A percentile compares a stretch with the other conserved stretches of the same genome.
Evolutionary conservation across 2,113 vertebrate species (phyloP).

Genomic region (Sisor rabdophorus): DNA sequence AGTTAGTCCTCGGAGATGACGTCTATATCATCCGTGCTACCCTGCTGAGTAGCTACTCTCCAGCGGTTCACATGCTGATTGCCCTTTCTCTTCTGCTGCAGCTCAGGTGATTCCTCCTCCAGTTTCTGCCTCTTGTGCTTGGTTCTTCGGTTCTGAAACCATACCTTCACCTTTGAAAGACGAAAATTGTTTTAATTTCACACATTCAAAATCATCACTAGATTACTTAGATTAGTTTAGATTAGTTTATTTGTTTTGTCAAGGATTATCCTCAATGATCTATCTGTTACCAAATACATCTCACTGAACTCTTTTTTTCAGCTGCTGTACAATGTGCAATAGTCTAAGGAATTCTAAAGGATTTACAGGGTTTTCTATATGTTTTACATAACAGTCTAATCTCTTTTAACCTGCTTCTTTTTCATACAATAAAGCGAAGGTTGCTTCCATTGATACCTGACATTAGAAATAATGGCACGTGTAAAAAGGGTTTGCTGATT

Average conservation of each 20-base stretch:
- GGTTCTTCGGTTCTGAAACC: constrained; percentile 79
- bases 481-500: background rate
- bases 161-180: constrained; percentile 71
- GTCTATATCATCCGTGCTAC: constrained; percentile 66
- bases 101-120: constrained; percentile 74
- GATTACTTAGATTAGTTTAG: background rate
- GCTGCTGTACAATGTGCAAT: background rate
- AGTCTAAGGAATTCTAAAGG: background rate
- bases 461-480: background rate
- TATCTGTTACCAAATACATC: background rate
- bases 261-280: background rate
- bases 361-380: background rate
- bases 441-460: background rate
- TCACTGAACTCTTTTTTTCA: background rate
- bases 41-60: constrained; percentile 71
- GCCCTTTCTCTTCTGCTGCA: constrained; percentile 74
- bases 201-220: background rate
- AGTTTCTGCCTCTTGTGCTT: constrained; percentile 80
- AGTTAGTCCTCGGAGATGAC: constrained; percentile 71
- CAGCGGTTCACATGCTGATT: constrained; percentile 73
- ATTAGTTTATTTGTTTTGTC: too few species aligned
- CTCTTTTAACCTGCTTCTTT: background rate
- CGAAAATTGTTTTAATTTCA: background rate
- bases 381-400: background rate
- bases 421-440: background rate